Percentiles rank a stretch among this genome's conserved stretches.
These are phyloP conservation scores for Ligdia adustata DNA, from an alignment of 2,888 invertebrate genomes.

Conservation along the genomic window DNA sequence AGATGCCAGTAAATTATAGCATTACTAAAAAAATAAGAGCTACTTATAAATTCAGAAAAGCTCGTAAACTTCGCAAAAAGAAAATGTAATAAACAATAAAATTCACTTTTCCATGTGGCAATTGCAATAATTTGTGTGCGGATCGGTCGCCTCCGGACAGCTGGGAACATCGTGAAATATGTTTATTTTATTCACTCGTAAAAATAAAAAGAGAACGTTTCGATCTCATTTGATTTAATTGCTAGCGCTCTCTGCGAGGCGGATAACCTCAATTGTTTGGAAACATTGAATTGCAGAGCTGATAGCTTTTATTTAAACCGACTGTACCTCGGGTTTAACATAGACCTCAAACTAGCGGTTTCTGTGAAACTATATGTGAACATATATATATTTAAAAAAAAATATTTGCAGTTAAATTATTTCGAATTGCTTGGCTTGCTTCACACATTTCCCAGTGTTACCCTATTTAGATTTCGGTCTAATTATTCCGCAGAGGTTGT, in stretches of 20 bases:
- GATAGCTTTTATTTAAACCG: no score
- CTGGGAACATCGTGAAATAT: slow-evolving; percentile 18
- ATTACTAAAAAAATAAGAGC: slow-evolving; percentile 9
- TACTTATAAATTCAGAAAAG: slow-evolving; percentile 18
- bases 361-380: not conserved
- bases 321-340: no score
- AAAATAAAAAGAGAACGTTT: slow-evolving; percentile 16
- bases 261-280: not conserved
- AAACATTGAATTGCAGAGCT: not conserved
- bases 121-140: slow-evolving; percentile 12
- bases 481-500: no score
- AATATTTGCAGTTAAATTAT: not conserved
- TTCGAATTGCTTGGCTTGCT: not conserved
- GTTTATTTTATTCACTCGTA: slow-evolving; percentile 25
- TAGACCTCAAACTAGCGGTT: not conserved
- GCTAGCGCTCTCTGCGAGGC: not conserved
- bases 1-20: slow-evolving; percentile 11
- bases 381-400: not conserved
- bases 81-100: slow-evolving; percentile 21
- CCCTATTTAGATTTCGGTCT: no score
- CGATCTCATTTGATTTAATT: slow-evolving; percentile 22
- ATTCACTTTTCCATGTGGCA: slow-evolving; percentile 11
- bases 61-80: slow-evolving; percentile 18
- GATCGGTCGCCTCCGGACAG: slow-evolving; percentile 10
- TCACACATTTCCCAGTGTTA: no score